Evolutionary conservation across 2,113 vertebrate genomes (phyloP).

Genomic region (Urocolius indicus): DNA sequence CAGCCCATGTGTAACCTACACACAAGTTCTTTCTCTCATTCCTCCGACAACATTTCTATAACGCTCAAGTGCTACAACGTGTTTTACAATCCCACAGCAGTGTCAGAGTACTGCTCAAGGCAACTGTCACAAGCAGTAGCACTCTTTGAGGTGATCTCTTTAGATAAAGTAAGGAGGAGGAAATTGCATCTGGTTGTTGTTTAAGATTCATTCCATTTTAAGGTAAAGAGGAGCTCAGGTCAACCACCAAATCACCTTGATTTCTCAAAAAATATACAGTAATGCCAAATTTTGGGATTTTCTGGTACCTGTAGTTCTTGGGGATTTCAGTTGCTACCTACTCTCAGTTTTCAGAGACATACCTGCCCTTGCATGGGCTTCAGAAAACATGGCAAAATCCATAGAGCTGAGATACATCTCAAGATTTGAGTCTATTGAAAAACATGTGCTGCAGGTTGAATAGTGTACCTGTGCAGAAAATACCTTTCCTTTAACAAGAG

Average conservation of each 20-base stretch:
- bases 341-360: background rate
- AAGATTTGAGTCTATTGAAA: background rate
- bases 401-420: background rate
- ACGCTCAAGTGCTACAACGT: accelerated
- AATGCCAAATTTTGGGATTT: background rate
- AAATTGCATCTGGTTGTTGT: background rate
- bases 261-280: background rate
- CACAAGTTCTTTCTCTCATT: background rate
- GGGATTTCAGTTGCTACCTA: background rate
- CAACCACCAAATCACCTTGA: background rate
- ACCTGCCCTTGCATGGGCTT: background rate
- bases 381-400: background rate
- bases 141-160: background rate
- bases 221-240: background rate
- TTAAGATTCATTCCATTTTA: background rate
- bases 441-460: background rate
- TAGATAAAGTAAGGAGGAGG: background rate
- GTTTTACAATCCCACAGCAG: background rate
- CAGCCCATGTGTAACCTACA: accelerated
- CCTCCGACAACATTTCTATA: background rate
- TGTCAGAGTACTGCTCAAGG: background rate
- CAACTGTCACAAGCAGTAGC: background rate
- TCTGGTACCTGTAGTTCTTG: background rate
- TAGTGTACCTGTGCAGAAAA: background rate
- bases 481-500: background rate